Conservation (phyloP, 2,113 vertebrate genomes). For the Mustelus asterias region DNA sequence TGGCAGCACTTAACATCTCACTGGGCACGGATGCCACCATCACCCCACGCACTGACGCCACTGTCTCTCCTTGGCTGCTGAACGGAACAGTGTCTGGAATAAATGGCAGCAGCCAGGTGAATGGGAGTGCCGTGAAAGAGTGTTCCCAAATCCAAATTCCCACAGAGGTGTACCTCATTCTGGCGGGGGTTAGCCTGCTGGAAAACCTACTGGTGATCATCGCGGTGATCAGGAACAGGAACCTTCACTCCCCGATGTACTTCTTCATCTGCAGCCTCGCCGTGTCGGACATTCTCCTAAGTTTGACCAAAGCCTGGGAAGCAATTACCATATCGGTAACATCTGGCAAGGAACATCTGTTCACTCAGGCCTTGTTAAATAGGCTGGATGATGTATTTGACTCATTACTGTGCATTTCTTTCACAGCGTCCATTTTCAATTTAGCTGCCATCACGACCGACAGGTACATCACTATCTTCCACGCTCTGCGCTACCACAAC, state of each 20-base stretch:
- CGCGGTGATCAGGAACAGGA: constrained; percentile 76
- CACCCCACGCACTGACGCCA: background rate
- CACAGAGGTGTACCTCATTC: constrained; percentile 70
- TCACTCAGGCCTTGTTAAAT: constrained; percentile 56
- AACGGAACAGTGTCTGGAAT: background rate
- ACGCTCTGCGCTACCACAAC: constrained; percentile 78
- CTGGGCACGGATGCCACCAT: background rate
- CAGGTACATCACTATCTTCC: constrained; percentile 90
- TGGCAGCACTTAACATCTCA: background rate
- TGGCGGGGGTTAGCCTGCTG: constrained; percentile 70
- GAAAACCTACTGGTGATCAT: constrained; percentile 84
- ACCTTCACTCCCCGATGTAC: constrained; percentile 89
- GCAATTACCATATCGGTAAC: constrained; percentile 73
- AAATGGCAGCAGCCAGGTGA: background rate
- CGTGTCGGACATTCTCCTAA: constrained; percentile 82
- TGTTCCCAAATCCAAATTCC: constrained; percentile 72
- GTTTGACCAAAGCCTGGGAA: constrained; percentile 79
- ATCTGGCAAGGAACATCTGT: constrained; percentile 66
- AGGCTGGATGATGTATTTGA: constrained; percentile 80
- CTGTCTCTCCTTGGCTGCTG: background rate
- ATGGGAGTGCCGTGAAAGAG: constrained; percentile 46
- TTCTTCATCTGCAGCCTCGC: constrained; percentile 92
- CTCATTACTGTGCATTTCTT: constrained; percentile 77
- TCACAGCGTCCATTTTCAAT: constrained; percentile 85
- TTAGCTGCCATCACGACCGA: constrained; percentile 84